Conservation (phyloP, 2,797 vertebrate genomes). For the Anomalospiza imberbis region DNA sequence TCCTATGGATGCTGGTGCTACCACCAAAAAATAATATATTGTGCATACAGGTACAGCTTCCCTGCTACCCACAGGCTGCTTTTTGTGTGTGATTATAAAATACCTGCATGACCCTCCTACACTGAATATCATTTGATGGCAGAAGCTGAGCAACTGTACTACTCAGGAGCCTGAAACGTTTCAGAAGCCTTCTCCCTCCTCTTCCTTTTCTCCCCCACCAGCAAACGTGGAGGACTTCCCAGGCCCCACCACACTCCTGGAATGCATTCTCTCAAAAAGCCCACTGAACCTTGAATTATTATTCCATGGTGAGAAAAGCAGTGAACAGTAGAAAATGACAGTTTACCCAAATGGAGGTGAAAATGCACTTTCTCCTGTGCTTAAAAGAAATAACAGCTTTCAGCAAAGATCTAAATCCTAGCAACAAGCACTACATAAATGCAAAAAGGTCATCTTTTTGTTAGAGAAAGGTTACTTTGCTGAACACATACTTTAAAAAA, state of each 20-base stretch:
- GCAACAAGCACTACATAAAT: conserved; percentile 58
- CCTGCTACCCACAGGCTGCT: conserved; percentile 33
- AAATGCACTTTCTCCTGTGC: conserved; percentile 60
- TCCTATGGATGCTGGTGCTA: conserved; percentile 21
- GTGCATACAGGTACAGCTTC: background rate
- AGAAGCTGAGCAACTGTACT: conserved; percentile 33
- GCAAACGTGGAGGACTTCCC: background rate
- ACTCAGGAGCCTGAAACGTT: conserved; percentile 28
- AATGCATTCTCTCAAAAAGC: conserved; percentile 51
- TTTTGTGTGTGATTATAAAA: conserved; percentile 24
- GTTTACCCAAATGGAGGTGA: conserved; percentile 58
- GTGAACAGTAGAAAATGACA: conserved; percentile 56
- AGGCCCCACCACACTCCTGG: background rate
- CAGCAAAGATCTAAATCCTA: conserved; percentile 59
- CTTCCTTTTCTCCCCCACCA: conserved; percentile 10
- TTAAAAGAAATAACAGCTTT: conserved; percentile 66
- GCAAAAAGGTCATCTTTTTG: conserved; percentile 50
- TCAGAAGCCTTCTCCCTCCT: conserved; percentile 36
- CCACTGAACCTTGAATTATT: conserved; percentile 57
- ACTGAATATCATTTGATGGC: conserved; percentile 46
- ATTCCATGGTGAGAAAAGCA: conserved; percentile 51
- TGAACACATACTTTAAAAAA: conserved; percentile 1
- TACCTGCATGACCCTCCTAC: conserved; percentile 38
- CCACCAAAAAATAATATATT: conserved; percentile 42
- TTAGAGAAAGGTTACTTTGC: conserved; percentile 35